Base-by-base conservation (phyloP, 1,140 invertebrate species). In the Apis laboriosa region DNA sequence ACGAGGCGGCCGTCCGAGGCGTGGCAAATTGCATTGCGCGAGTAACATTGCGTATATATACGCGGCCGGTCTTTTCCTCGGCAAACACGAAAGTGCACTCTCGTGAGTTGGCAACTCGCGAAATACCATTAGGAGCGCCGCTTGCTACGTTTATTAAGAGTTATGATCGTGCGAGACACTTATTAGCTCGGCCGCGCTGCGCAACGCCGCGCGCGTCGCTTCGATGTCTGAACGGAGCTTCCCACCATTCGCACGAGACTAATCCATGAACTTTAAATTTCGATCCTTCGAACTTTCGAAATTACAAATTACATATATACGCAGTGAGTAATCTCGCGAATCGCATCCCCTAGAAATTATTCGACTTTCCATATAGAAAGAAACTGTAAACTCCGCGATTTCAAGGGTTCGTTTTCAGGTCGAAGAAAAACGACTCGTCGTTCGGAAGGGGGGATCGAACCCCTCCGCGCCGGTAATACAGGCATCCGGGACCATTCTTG, bases 21-120 rank as follows among this genome's bases (percentile, higher is more conserved):
- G 51, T 12, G 49, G 80, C 51, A 81, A 85, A 88, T 88, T 86
- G 80, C 85, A 84, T 78, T 43, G 34, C 70, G 64, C 73, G 72
- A 73, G 78, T 66, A 64, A 66, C 58, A n/a, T 24, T 71, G 73
- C 76, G 77, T 71, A 4, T 43, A 77, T 79, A 88, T 68, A 49
- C 75, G 51, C 55, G 61, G 34, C 58, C 43, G 74, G 81, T 84
- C 82, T 88, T 83, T 68, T 80, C 83, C 60, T 63, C 63, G 78
- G 75, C 49, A 55, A 86, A 88, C 87, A 88, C 80, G 87, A 85
- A 88, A 88, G 86, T 88, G 87, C 87, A 88, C 87, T 88, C 68
- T 77, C 86, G 60, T 80, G 84, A 88, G 77, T 84, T 80, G 72
- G 51, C 61, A 88, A 78, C 84, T 84, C 78, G 72, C 87, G 79